Evolutionary conservation across 2,888 invertebrate species (phyloP).

Genomic region (Calliopum simillimum): DNA sequence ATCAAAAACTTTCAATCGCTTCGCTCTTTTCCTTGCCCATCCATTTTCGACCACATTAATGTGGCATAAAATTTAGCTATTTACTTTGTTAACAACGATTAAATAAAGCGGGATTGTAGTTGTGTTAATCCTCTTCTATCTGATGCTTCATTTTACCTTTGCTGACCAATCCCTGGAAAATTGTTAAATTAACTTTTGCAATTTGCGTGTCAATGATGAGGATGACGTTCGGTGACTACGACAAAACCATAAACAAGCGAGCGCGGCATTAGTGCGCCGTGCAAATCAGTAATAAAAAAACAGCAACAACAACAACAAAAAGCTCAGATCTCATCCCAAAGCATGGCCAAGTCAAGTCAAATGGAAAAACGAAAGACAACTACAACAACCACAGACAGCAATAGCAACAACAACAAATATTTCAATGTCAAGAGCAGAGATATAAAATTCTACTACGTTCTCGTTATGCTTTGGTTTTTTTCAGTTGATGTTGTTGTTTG

Average conservation of each 20-base stretch:
- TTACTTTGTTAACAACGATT: too few relatives aligned
- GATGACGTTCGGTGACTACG: slow-evolving; percentile 6
- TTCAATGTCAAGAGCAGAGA: slow-evolving; percentile 35
- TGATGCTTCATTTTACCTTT: neutral
- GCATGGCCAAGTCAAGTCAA: slow-evolving; percentile 1
- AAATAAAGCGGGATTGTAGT: too few relatives aligned
- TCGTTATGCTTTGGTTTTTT: neutral
- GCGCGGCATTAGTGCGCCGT: neutral
- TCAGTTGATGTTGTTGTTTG: neutral
- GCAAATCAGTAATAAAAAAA: neutral
- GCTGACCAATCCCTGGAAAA: slow-evolving; percentile 10
- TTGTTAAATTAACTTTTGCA: slow-evolving; percentile 26
- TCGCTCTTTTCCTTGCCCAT: too few relatives aligned
- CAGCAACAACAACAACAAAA: neutral
- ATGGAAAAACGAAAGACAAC: slow-evolving; percentile 10
- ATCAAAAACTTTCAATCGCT: too few relatives aligned
- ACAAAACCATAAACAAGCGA: slow-evolving; percentile 18
- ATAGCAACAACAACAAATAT: slow-evolving; percentile 24
- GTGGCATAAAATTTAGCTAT: too few relatives aligned
- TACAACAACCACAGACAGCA: slow-evolving; percentile 4
- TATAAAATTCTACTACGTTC: slow-evolving; percentile 11
- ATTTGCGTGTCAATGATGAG: slow-evolving; percentile 30
- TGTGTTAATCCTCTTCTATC: too few relatives aligned
- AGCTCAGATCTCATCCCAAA: neutral
- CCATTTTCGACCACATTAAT: too few relatives aligned